Conservation (phyloP, 2,888 invertebrate species). For the Agrotis clavis region DNA sequence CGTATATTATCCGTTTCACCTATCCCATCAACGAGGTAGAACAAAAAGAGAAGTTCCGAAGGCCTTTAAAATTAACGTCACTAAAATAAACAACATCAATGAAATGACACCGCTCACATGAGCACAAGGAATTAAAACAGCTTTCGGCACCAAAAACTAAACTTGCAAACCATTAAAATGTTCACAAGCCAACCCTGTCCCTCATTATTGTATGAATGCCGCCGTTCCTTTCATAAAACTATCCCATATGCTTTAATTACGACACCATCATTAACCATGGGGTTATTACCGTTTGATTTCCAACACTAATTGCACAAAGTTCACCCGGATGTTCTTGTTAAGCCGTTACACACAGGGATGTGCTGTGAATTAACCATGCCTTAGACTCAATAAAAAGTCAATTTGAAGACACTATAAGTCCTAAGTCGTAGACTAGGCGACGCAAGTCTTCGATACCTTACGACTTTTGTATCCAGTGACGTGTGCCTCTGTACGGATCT, state of each 20-base stretch:
- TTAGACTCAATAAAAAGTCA: no score
- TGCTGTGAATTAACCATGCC: neutral
- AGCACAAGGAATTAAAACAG: constrained; percentile 26
- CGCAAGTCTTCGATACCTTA: no score
- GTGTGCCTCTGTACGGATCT: no score
- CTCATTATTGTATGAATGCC: constrained; percentile 57
- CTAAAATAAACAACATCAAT: neutral
- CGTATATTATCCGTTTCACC: no score
- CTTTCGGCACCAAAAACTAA: constrained; percentile 34
- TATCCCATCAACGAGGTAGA: no score
- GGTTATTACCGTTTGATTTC: constrained; percentile 59
- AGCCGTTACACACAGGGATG: constrained; percentile 42
- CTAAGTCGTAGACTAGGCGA: no score
- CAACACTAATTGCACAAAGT: constrained; percentile 81
- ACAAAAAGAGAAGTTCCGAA: no score
- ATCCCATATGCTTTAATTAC: constrained; percentile 66
- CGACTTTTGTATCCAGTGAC: no score
- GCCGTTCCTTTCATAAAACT: constrained; percentile 53
- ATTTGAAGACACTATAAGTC: no score
- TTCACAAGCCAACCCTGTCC: constrained; percentile 30
- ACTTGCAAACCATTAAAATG: constrained; percentile 56
- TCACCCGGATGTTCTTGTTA: constrained; percentile 77
- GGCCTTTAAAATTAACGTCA: neutral
- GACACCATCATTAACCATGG: constrained; percentile 69
- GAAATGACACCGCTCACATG: constrained; percentile 9